Base-by-base conservation (phyloP, 2,113 vertebrate genomes). In the Morone chrysops region DNA sequence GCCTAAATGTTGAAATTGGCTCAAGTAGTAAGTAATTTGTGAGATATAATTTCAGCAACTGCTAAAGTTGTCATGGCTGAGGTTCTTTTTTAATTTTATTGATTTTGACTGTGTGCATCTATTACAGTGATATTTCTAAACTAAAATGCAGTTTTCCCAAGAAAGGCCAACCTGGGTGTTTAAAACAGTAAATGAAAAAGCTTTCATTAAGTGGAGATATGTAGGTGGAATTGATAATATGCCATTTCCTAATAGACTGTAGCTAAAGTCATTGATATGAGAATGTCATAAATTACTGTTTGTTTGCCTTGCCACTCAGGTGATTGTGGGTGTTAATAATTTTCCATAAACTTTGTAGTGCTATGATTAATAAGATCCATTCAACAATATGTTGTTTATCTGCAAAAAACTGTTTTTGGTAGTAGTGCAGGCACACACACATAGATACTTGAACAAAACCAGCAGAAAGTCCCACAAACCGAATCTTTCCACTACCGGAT, bases 161-260 rank as follows among this genome's bases (percentile, higher is more conserved):
- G 60, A 56, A 45, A 77, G 50, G 48, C 48, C 25, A 63, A 63
- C 57, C 18, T 14, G 1, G 20, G 25, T 67, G 65, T 60, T 48
- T 56, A 61, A 71, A 74, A 17, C 2, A 38, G 40, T 38, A 75
- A 45, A 36, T 62, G 5, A 31, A 61, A 76, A 67, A 25, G 38
- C 53, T 38, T 48, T 74, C 20, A 80, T 65, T 86, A 73, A 69
- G 40, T 82, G 40, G 36, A 82, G 51, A 56, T 75, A 60, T 41
- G 62, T 61, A 57, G 41, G 41, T 73, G 56, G 47, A 80, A 70
- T 73, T 45, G 51, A 13, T 41, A 75, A 81, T 78, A n/a, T 70
- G 18, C 61, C 5, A 63, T 71, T 76, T 81, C 41, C 61, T 68
- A 3, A 54, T 62, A 48, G 59, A 57, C 70, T 5, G 1, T 1